Base-by-base conservation (phyloP, 2,797 vertebrate species). In the Gallinago solitaria region DNA sequence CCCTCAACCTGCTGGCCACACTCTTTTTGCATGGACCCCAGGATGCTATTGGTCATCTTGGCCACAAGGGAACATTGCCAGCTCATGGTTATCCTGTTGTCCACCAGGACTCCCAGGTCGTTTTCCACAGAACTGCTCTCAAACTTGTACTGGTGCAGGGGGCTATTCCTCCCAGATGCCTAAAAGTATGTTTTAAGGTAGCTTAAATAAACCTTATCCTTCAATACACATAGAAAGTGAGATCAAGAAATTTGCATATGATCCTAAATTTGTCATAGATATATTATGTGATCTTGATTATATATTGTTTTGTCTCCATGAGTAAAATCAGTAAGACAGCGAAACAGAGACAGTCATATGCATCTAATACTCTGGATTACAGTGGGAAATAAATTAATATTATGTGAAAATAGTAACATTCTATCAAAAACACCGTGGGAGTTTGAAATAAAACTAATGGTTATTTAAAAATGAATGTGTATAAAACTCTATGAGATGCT, bases 381-480 rank as follows among this genome's bases (percentile, higher is more conserved):
- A 82, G 83, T 41, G 39, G 48, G n/a, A 78, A 93, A 92, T 91
- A 90, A 85, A 91, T 78, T 47, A 90, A 53, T 83, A 39, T 48
- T 81, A 47, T 79, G 39, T 68, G 81, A 75, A 83, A 94, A 91
- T 45, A 86, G 70, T 64, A 93, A 79, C 19, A 74, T 90, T 83
- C 63, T 83, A 93, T 80, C 51, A 88, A 84, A 93, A 75, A 15
- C n/a, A 78, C 56, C 18, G 33, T 47, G 75, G 69, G 59, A 89
- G 23, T 25, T 25, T 85, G 61, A 92, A 91, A 94, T 93, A 85
- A 89, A 90, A 83, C 47, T 85, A 92, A 59, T 54, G 35, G 45
- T 75, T 96, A 87, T 63, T 95, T 95, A 84, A 95, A 95, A 94
- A 95, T 77, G 37, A 89, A 93, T 73, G 37, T 56, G 74, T 78